Conservation (phyloP, 2,113 vertebrate species). For the Cottus gobio region DNA sequence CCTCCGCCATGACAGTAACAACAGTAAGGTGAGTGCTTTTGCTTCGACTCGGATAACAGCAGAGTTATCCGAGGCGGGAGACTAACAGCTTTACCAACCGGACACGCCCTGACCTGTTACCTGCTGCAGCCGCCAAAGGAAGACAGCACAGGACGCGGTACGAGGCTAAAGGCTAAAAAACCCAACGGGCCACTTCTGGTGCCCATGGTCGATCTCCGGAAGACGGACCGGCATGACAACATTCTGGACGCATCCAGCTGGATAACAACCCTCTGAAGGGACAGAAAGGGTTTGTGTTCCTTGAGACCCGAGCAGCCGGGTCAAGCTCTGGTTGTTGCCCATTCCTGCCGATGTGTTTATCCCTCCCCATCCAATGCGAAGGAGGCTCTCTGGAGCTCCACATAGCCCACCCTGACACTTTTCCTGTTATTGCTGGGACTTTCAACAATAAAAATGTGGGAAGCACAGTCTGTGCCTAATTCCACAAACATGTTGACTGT, state of each 20-base stretch:
- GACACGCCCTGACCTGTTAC: neutral
- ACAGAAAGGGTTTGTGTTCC: neutral
- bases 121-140: neutral
- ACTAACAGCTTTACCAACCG: neutral
- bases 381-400: neutral
- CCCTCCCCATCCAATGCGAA: neutral
- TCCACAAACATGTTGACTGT: neutral
- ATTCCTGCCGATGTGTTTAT: neutral
- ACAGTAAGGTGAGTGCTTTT: slow-evolving; percentile 65
- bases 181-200: neutral
- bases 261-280: neutral
- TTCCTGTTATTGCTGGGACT: neutral
- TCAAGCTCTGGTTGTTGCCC: neutral
- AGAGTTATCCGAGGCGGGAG: neutral
- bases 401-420: neutral
- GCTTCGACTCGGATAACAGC: slow-evolving; percentile 54
- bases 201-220: neutral
- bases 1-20: slow-evolving; percentile 57
- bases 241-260: neutral
- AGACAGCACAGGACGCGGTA: neutral
- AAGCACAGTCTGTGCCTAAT: neutral
- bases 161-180: neutral
- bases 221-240: neutral
- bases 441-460: neutral
- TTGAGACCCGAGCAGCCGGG: neutral